Evolutionary conservation across 2,888 invertebrate genomes (phyloP), one percentile per base, ranked within the genome.

Genomic region (Leptinotarsa peninsularis): DNA sequence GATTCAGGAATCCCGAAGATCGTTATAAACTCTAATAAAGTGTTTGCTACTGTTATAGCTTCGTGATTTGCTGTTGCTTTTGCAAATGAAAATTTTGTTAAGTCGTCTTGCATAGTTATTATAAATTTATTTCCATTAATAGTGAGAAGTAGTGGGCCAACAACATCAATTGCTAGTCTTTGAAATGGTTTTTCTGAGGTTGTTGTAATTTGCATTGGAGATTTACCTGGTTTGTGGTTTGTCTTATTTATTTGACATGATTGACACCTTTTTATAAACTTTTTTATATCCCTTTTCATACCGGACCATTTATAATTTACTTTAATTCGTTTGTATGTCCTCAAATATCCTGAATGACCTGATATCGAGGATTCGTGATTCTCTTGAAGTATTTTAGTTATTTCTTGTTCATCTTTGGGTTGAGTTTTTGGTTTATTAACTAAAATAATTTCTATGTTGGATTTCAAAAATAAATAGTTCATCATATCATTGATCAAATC

Each of bases 1-100:
- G 0, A 88, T 78, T 85, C 83, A 1, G 87, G 86, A 13, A 87
- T 85, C 14, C 87, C 87, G 74, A 87, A 86, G 2, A 83, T 71
- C 4, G 84, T 52, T 52, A 52, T 52, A n/a, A 52, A 52, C n/a
- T 52, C 52, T n/a, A 52, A 52, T 52, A 63, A 4, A 88, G 74
- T 49, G 76, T 33, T 33, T 33, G 33, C 33, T 7, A 33, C 33
- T 33, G 7, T 33, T 33, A 33, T 33, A 33, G 33, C 81, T 72
- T 83, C 82, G 73, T 85, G 83, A 76, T 84, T 81, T 7, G 73
- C 73, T 15, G 85, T 68, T 21, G 84, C 74, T 4, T 71, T 49
- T 1, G 79, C 79, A 58, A 80, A 52, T 15, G 83, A 83, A 75
- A 80, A 87, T 82, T 87, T 21, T 21, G 21, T 21, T 21, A 21